Conservation (phyloP, 2,113 vertebrate genomes). For the human region GRCh38 chr19:16610501-16611000, state of each 20-base stretch:
- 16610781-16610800: background rate
- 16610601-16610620: too few species aligned
- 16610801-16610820: background rate
- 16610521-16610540: too few species aligned
- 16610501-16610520: too few species aligned
- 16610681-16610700: background rate
- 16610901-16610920: background rate
- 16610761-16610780: background rate
- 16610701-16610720: background rate
- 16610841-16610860: background rate
- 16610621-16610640: too few species aligned
- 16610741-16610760: background rate
- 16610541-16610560: too few species aligned
- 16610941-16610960: background rate
- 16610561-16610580: too few species aligned
- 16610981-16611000: background rate
- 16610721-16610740: background rate
- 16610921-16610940: background rate
- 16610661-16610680: too few species aligned
- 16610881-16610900: background rate
- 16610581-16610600: too few species aligned
- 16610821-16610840: background rate
- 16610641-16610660: too few species aligned
- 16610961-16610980: background rate
- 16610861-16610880: background rate